Evolutionary conservation across 2,113 vertebrate species (phyloP).

Genomic region (Alouatta palliata): DNA sequence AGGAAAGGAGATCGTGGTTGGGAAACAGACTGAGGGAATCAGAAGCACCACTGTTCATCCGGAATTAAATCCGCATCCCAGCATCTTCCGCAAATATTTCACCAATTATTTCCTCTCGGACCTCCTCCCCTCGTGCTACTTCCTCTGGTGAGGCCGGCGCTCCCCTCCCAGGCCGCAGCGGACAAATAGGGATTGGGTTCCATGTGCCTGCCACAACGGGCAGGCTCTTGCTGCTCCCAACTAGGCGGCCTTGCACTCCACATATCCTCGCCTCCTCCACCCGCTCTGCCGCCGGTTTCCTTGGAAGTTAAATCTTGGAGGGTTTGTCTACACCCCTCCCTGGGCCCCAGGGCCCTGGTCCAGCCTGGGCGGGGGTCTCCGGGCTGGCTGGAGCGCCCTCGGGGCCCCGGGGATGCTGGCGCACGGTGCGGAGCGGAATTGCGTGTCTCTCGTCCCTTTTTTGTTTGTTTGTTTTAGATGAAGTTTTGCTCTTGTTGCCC

Average conservation of each 20-base stretch:
- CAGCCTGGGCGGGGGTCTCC: not conserved
- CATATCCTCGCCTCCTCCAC: not conserved
- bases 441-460: slow-evolving; percentile 91
- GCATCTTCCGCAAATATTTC: not conserved
- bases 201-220: not conserved
- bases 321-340: slow-evolving; percentile 19
- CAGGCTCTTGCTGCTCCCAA: not conserved
- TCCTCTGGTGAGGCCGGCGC: not conserved
- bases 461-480: too few relatives aligned
- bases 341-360: not conserved
- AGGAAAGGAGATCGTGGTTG: not conserved
- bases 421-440: slow-evolving; percentile 78
- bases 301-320: slow-evolving; percentile 28
- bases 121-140: not conserved
- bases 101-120: not conserved
- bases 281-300: not conserved
- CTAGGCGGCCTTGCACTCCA: not conserved
- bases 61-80: not conserved
- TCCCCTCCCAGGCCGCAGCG: not conserved
- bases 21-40: not conserved
- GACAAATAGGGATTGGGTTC: not conserved
- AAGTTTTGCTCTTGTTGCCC: too few relatives aligned
- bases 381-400: not conserved
- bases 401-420: slow-evolving; percentile 46
- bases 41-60: not conserved